Conservation (phyloP, 2,888 invertebrate genomes). For the Andricus quercusramuli region DNA sequence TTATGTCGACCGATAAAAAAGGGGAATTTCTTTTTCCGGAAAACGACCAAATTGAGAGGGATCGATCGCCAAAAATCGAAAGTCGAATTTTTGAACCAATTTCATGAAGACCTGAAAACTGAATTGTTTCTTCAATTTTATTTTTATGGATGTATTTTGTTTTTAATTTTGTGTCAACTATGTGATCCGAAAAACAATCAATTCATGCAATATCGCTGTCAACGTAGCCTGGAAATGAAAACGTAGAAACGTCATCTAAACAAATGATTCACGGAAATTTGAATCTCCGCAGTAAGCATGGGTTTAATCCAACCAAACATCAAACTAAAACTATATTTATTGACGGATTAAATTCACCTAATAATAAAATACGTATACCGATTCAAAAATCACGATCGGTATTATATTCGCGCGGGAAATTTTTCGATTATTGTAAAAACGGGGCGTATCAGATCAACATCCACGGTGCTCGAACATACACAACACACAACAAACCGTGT, state of each 20-base stretch:
- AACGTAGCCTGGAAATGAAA: neutral
- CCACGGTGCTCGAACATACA: constrained; percentile 40
- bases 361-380: neutral
- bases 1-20: too few relatives aligned
- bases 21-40: too few relatives aligned
- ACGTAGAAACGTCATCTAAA: constrained; percentile 10
- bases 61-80: too few relatives aligned
- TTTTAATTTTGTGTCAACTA: too few relatives aligned
- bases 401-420: constrained; percentile 67
- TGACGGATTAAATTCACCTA: neutral
- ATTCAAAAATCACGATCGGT: constrained; percentile 12
- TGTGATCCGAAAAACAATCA: neutral
- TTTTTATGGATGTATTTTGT: too few relatives aligned
- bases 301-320: neutral
- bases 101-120: too few relatives aligned
- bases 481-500: neutral
- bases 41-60: too few relatives aligned
- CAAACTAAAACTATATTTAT: neutral
- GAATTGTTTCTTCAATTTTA: too few relatives aligned
- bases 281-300: neutral
- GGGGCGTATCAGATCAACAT: constrained; percentile 62
- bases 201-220: neutral
- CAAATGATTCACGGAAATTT: neutral
- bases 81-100: too few relatives aligned
- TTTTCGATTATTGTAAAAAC: constrained; percentile 58